These are phyloP conservation scores for Heliconius hewitsoni DNA, from an alignment of 1,140 invertebrate genomes.

Conservation along the genomic window DNA sequence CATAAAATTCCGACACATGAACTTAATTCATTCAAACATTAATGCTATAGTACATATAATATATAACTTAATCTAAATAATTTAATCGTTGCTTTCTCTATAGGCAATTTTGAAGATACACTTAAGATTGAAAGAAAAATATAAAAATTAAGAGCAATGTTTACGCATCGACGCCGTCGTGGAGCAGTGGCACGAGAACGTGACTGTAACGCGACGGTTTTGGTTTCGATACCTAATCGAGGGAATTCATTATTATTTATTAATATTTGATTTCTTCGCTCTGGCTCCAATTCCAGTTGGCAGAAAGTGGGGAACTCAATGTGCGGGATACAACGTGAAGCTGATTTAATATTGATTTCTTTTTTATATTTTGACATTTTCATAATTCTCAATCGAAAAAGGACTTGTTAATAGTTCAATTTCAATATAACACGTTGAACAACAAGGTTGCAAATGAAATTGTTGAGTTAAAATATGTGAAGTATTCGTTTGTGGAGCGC, in stretches of 20 bases:
- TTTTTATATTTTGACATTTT: not conserved
- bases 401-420: not conserved
- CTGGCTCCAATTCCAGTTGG: too few species aligned
- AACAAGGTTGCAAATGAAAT: not conserved
- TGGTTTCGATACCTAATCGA: too few species aligned
- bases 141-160: conserved; percentile 11
- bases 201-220: too few species aligned
- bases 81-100: conserved; percentile 25
- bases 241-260: too few species aligned
- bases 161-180: too few species aligned
- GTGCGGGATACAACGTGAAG: too few species aligned
- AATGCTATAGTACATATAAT: conserved; percentile 11
- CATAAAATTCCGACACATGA: conserved; percentile 31
- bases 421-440: not conserved
- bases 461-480: not conserved
- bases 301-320: too few species aligned
- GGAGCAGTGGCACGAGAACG: too few species aligned
- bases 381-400: not conserved
- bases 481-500: not conserved
- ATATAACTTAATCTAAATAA: conserved; percentile 30
- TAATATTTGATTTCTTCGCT: too few species aligned
- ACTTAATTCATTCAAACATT: conserved; percentile 29
- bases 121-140: not conserved
- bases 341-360: too few species aligned
- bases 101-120: conserved; percentile 1